phyloP scores from a whole-genome alignment of 2,888 invertebrate genomes.

The Ganaspis brasiliensis region DNA sequence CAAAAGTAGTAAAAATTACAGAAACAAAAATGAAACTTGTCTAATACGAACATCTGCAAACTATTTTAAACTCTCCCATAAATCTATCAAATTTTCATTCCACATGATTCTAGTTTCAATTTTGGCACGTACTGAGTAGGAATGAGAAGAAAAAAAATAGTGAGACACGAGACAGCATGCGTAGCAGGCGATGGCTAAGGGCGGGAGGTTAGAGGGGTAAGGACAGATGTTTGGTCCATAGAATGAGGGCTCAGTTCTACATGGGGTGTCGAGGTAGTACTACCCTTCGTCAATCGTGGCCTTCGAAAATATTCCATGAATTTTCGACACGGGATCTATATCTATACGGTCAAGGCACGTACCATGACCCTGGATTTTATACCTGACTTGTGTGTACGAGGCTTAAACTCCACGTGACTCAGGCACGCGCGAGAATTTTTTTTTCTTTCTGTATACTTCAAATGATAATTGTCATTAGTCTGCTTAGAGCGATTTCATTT shows the following conservation, averaged over 20 bases:
- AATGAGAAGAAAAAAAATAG: slow-evolving; percentile 46
- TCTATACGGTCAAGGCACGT: slow-evolving; percentile 11
- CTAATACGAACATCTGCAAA: not conserved
- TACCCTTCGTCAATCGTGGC: slow-evolving; percentile 69
- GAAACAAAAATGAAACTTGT: not conserved
- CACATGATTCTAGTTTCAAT: slow-evolving; percentile 30
- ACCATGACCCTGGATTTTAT: slow-evolving; percentile 48
- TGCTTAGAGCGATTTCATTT: slow-evolving; percentile 8
- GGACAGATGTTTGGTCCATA: slow-evolving; percentile 79
- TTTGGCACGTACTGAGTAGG: slow-evolving; percentile 26
- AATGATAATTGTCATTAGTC: slow-evolving; percentile 2
- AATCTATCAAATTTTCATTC: slow-evolving; percentile 41
- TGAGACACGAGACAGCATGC: slow-evolving; percentile 55
- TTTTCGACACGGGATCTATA: slow-evolving; percentile 18
- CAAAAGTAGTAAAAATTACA: not conserved
- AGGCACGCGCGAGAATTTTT: slow-evolving; percentile 50
- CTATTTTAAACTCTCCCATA: slow-evolving; percentile 35
- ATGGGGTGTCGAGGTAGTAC: slow-evolving; percentile 76
- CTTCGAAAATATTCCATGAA: slow-evolving; percentile 44
- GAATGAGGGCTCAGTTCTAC: slow-evolving; percentile 75
- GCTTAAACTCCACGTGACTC: slow-evolving; percentile 65
- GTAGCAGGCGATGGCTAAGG: slow-evolving; percentile 57
- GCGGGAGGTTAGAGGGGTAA: slow-evolving; percentile 61
- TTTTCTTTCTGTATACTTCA: not conserved
- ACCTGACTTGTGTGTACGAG: slow-evolving; percentile 58